phyloP scores from a whole-genome alignment of 1,140 invertebrate genomes.

The Psilanteris sp. region DNA sequence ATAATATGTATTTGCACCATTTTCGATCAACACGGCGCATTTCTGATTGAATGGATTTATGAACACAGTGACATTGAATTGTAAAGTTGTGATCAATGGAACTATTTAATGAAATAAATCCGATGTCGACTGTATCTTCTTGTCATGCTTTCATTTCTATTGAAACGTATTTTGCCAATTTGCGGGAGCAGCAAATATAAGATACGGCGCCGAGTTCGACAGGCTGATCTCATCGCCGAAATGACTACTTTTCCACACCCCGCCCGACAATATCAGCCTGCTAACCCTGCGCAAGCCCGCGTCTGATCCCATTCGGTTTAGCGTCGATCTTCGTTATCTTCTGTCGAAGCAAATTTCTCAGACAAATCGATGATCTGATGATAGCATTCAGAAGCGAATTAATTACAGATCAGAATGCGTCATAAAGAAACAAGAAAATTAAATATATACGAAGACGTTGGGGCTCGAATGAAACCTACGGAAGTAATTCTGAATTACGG shows the following conservation, averaged over 20 bases:
- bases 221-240: conserved; percentile 86
- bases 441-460: too few relatives aligned
- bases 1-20: too few relatives aligned
- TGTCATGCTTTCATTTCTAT: conserved; percentile 4
- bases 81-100: conserved; percentile 3
- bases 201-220: conserved; percentile 80
- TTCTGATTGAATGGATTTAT: conserved; percentile 1
- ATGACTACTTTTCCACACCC: conserved; percentile 82
- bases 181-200: conserved; percentile 39
- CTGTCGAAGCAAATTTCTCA: conserved; percentile 28
- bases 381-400: conserved; percentile 7
- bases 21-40: too few relatives aligned
- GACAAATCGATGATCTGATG: conserved; percentile 25
- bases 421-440: neutral
- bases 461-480: too few relatives aligned
- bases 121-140: neutral
- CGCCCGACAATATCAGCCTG: conserved; percentile 84
- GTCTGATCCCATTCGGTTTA: conserved; percentile 35
- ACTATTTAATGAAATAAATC: conserved; percentile 26
- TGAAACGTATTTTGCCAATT: conserved; percentile 38
- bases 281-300: conserved; percentile 78
- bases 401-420: neutral
- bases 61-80: conserved; percentile 15
- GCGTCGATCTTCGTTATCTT: conserved; percentile 51
- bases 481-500: too few relatives aligned